A percentile compares a stretch with the other conserved stretches of the same genome.
These are phyloP conservation scores for Steromphala cineraria DNA, from an alignment of 2,888 invertebrate species.

Conservation along the genomic window DNA sequence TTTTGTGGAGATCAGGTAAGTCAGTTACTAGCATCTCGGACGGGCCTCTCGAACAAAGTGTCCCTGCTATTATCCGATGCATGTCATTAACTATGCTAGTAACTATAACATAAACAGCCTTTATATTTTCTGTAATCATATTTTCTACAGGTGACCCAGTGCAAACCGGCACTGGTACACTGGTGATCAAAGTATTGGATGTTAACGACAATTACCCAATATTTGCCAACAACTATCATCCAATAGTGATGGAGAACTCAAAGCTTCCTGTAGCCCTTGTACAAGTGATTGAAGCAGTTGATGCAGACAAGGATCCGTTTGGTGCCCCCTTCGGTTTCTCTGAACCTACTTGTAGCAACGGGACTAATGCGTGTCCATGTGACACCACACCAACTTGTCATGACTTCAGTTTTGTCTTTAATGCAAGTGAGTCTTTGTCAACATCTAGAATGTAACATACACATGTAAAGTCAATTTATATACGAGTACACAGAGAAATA, in stretches of 20 bases:
- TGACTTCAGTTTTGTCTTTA: slow-evolving; percentile 33
- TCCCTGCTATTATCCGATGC: no score
- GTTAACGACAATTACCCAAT: slow-evolving; percentile 98
- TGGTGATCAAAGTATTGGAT: slow-evolving; percentile 93
- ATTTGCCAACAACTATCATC: slow-evolving; percentile 81
- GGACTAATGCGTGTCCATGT: slow-evolving; percentile 27
- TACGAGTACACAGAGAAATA: no score
- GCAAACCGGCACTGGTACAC: slow-evolving; percentile 88
- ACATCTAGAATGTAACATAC: not conserved
- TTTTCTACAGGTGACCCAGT: slow-evolving; percentile 63
- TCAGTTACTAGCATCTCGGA: no score
- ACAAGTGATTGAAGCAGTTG: slow-evolving; percentile 64
- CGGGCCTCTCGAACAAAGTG: no score
- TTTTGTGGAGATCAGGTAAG: no score
- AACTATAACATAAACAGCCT: no score
- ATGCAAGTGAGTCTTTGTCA: slow-evolving; percentile 33
- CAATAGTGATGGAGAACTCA: slow-evolving; percentile 43
- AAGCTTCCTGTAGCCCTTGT: slow-evolving; percentile 30
- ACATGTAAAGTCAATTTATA: no score
- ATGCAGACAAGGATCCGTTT: slow-evolving; percentile 67
- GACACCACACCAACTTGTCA: slow-evolving; percentile 26
- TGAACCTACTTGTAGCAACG: slow-evolving; percentile 23
- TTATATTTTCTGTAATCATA: no score
- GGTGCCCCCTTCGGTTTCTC: slow-evolving; percentile 85
- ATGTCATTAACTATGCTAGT: no score